Conservation (phyloP, 2,113 vertebrate species). For the Vimba vimba region DNA sequence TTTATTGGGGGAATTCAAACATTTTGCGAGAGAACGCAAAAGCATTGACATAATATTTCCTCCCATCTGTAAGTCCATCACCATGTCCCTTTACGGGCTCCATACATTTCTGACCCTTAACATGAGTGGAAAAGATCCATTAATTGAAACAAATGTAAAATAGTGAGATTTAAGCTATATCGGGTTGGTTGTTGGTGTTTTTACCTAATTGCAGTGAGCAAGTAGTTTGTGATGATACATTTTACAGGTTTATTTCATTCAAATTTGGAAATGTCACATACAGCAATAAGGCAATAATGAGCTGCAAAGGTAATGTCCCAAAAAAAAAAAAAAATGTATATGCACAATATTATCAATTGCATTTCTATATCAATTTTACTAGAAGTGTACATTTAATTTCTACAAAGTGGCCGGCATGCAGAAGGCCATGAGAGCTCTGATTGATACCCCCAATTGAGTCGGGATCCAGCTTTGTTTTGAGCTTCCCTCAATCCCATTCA, state of each 20-base stretch:
- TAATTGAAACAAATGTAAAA: background rate
- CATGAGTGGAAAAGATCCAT: background rate
- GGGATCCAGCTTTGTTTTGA: slow-evolving; percentile 69
- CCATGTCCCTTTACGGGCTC: too few species aligned
- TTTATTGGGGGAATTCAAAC: too few species aligned
- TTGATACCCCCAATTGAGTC: slow-evolving; percentile 55
- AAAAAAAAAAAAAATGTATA: background rate
- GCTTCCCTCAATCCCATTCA: slow-evolving; percentile 60
- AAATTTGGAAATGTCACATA: background rate
- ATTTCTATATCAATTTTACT: background rate
- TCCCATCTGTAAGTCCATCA: too few species aligned
- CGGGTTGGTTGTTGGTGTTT: background rate
- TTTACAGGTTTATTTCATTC: background rate
- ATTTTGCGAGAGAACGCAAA: too few species aligned
- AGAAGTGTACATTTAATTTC: slow-evolving; percentile 7
- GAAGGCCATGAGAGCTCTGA: slow-evolving; percentile 34
- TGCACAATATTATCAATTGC: background rate
- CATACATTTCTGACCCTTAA: background rate
- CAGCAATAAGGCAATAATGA: background rate
- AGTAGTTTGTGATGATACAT: background rate
- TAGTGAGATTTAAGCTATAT: background rate
- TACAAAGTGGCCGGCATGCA: background rate
- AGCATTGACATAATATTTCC: too few species aligned
- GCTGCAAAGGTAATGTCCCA: background rate
- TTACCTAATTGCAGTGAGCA: background rate